These are phyloP conservation scores for Brachionus calyciflorus DNA, from an alignment of 1,140 invertebrate genomes.

Conservation along the genomic window DNA sequence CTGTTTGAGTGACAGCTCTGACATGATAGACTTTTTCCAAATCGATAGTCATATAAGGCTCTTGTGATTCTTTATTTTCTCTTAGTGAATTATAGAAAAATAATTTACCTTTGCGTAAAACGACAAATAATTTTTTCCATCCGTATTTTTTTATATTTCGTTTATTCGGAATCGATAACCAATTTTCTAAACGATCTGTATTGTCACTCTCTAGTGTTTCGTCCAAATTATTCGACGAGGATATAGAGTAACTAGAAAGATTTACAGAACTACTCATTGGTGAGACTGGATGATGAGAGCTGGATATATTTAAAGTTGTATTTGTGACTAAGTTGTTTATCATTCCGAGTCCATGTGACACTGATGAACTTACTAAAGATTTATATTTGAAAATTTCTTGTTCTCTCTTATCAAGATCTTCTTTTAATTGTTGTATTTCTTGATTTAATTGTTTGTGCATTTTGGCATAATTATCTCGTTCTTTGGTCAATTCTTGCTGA, in stretches of 20 bases:
- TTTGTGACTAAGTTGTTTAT: background rate
- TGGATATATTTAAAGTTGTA: background rate
- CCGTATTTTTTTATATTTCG: slow-evolving; percentile 90
- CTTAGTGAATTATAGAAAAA: slow-evolving; percentile 90
- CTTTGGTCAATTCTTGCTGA: slow-evolving; percentile 87
- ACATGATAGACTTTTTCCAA: slow-evolving; percentile 98
- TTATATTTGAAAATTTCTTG: slow-evolving; percentile 3
- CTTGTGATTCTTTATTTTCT: slow-evolving; percentile 86
- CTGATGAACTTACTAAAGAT: background rate
- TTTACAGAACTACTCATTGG: slow-evolving; percentile 33
- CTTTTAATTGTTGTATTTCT: slow-evolving; percentile 36
- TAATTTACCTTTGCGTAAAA: slow-evolving; percentile 91
- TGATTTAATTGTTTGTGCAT: slow-evolving; percentile 34
- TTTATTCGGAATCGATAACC: slow-evolving; percentile 89
- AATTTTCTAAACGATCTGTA: slow-evolving; percentile 82
- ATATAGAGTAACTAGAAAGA: slow-evolving; percentile 20
- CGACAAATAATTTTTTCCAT: slow-evolving; percentile 94
- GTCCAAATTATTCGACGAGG: slow-evolving; percentile 31
- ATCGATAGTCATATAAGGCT: slow-evolving; percentile 89
- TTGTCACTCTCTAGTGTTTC: background rate
- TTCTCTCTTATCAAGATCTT: slow-evolving; percentile 33
- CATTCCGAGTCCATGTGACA: slow-evolving; percentile 17
- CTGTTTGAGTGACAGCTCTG: slow-evolving; percentile 91
- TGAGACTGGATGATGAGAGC: background rate
- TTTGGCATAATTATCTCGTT: slow-evolving; percentile 52